A percentile compares a stretch with the other conserved stretches of the same genome.
Evolutionary conservation across 92 coral and sea anemone genomes (phyloP).

Genomic region (Zoanthus gigantus): DNA sequence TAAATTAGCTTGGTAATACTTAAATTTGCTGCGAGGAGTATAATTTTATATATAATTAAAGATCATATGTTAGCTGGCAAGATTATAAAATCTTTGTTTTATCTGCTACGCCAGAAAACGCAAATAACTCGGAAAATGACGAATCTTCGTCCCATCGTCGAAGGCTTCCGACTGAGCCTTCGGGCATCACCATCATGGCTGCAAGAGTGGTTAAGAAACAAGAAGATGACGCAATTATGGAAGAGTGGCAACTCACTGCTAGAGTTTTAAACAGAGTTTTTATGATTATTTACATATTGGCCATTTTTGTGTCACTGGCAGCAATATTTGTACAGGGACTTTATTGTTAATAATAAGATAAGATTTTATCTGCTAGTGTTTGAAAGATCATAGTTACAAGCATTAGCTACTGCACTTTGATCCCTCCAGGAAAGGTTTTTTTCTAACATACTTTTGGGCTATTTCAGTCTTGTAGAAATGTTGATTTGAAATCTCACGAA

Average conservation of each 20-base stretch:
- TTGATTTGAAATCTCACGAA: no score
- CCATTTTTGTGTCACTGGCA: constrained; percentile 69
- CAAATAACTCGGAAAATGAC: background rate
- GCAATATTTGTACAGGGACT: constrained; percentile 77
- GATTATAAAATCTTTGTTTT: background rate
- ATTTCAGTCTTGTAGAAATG: no score
- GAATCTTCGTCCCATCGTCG: constrained; percentile 35
- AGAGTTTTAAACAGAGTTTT: constrained; percentile 81
- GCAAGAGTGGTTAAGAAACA: constrained; percentile 72
- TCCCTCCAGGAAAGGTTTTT: no score
- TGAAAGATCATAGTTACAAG: no score
- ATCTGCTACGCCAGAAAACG: background rate
- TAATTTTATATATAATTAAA: background rate
- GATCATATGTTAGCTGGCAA: no score
- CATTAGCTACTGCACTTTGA: no score
- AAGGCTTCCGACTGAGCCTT: constrained; percentile 64
- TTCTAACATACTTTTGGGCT: no score
- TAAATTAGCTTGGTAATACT: background rate
- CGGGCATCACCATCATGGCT: constrained; percentile 83
- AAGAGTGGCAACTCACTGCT: constrained; percentile 96
- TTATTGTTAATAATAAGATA: no score
- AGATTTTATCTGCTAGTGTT: no score
- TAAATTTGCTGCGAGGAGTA: background rate
- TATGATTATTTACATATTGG: constrained; percentile 71
- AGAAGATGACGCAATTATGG: constrained; percentile 74